Conservation (phyloP, 1,140 invertebrate genomes). For the Drosophila persimilis region DNA sequence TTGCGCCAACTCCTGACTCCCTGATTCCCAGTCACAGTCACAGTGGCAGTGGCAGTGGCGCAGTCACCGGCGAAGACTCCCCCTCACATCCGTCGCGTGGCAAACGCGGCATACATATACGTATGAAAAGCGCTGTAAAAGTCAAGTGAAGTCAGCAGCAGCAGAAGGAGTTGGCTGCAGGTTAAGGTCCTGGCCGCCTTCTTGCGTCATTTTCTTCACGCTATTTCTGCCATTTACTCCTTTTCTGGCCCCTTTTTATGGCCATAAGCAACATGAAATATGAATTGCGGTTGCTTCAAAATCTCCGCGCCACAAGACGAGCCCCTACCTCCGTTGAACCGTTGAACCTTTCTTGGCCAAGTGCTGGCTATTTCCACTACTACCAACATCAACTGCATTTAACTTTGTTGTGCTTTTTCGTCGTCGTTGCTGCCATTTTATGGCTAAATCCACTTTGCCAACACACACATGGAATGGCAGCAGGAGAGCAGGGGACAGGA, state of each 20-base stretch:
- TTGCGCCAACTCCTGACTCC: slow-evolving; percentile 49
- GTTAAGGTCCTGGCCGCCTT: slow-evolving; percentile 38
- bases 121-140: slow-evolving; percentile 22
- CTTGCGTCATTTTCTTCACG: slow-evolving; percentile 72
- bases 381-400: slow-evolving; percentile 79
- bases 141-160: slow-evolving; percentile 61
- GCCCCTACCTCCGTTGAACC: too few species aligned
- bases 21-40: too few species aligned
- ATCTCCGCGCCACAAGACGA: slow-evolving; percentile 39
- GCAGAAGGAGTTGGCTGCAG: slow-evolving; percentile 7
- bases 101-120: slow-evolving; percentile 31
- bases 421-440: slow-evolving; percentile 70
- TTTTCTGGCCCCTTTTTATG: slow-evolving; percentile 58
- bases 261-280: slow-evolving; percentile 75
- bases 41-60: too few species aligned
- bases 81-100: slow-evolving; percentile 40
- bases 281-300: slow-evolving; percentile 77
- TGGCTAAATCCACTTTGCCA: slow-evolving; percentile 78
- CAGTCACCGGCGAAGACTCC: too few species aligned
- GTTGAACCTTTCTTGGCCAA: neutral
- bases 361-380: slow-evolving; percentile 64
- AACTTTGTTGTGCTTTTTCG: slow-evolving; percentile 72
- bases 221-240: slow-evolving; percentile 55
- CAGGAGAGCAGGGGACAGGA: slow-evolving; percentile 21
- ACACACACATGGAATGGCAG: slow-evolving; percentile 27